Evolutionary conservation across 30 jellyfish, hydroid and myxozoan genomes (phyloP).

Genomic region (Aurelia sp.): DNA sequence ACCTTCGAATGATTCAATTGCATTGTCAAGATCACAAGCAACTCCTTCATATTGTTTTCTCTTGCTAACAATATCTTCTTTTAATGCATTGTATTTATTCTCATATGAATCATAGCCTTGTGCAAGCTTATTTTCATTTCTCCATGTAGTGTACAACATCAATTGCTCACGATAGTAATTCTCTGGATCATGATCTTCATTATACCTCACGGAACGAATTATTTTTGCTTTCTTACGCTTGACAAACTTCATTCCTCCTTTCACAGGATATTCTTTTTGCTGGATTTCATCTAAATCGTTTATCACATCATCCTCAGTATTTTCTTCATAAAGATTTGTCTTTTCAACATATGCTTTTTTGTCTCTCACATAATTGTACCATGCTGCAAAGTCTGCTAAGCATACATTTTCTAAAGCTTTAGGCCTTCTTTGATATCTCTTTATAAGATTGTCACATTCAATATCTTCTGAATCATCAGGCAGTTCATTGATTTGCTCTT

Average conservation of each 20-base stretch:
- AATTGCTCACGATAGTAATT: constrained; percentile 25
- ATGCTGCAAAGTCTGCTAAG: constrained; percentile 39
- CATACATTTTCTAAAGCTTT: constrained; percentile 19
- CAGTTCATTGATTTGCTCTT: neutral
- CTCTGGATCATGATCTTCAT: constrained; percentile 1
- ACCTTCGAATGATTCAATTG: neutral
- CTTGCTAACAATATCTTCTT: neutral
- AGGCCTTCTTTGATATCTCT: constrained; percentile 53
- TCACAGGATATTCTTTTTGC: neutral
- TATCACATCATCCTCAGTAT: constrained; percentile 15
- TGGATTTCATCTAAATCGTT: neutral
- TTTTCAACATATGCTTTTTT: neutral
- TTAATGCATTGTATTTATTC: neutral
- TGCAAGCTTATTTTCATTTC: constrained; percentile 8
- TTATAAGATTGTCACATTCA: constrained; percentile 19
- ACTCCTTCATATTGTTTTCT: neutral
- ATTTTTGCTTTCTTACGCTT: constrained; percentile 9
- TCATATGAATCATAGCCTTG: constrained; percentile 6
- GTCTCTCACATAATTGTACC: constrained; percentile 13
- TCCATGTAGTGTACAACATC: constrained; percentile 37
- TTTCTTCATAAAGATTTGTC: neutral
- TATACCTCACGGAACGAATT: neutral
- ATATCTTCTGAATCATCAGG: constrained; percentile 33
- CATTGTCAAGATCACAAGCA: constrained; percentile 10
- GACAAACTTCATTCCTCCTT: constrained; percentile 13